Conservation (phyloP, 1,140 invertebrate species). For the Octopus bimaculoides region DNA sequence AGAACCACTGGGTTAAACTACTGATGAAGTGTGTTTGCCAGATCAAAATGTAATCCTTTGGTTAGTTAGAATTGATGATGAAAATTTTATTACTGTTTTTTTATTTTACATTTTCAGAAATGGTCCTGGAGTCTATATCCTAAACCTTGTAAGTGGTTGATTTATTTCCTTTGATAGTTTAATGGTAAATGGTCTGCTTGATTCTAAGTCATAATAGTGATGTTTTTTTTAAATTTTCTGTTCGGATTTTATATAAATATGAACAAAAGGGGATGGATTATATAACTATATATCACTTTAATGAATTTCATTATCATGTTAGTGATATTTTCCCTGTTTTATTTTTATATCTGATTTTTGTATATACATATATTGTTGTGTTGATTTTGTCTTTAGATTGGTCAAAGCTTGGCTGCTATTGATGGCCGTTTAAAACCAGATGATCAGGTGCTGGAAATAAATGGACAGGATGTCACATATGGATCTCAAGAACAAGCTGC, state of each 20-base stretch:
- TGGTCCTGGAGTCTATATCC: constrained; percentile 59
- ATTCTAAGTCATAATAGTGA: too few relatives aligned
- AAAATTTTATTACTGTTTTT: background rate
- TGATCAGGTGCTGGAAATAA: constrained; percentile 59
- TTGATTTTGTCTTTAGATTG: constrained; percentile 37
- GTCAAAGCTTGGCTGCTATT: constrained; percentile 51
- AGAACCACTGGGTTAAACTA: background rate
- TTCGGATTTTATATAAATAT: too few relatives aligned
- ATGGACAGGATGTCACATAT: constrained; percentile 58
- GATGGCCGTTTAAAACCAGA: constrained; percentile 52
- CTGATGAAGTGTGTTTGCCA: background rate
- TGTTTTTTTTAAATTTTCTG: too few relatives aligned
- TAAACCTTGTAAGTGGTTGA: constrained; percentile 54
- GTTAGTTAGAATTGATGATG: background rate
- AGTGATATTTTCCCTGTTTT: too few relatives aligned
- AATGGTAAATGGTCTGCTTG: too few relatives aligned
- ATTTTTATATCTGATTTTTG: too few relatives aligned
- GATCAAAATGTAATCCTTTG: constrained; percentile 5
- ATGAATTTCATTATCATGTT: too few relatives aligned
- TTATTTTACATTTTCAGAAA: constrained; percentile 43
- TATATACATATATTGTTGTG: too few relatives aligned
- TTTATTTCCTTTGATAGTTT: background rate
- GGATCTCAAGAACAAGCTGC: constrained; percentile 59
- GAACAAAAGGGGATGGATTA: too few relatives aligned
- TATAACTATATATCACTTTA: too few relatives aligned